A percentile compares a stretch with the other conserved stretches of the same genome.
Evolutionary conservation across 2,888 invertebrate species (phyloP).

Genomic region (Lithophane leautieri): DNA sequence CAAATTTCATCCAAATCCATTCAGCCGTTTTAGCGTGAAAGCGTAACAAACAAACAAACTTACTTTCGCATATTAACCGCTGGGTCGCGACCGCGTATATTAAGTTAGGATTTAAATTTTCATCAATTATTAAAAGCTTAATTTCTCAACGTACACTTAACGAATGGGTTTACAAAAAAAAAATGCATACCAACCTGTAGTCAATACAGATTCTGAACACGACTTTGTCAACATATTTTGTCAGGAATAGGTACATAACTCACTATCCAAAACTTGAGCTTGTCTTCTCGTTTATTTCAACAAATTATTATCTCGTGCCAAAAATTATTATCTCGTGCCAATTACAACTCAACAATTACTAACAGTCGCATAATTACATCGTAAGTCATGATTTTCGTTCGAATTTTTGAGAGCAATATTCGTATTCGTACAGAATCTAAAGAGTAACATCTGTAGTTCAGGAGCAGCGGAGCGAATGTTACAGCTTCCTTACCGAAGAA

Average conservation of each 20-base stretch:
- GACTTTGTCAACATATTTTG: neutral
- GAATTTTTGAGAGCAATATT: constrained; percentile 70
- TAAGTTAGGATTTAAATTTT: neutral
- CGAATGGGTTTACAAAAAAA: neutral
- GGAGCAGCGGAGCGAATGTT: constrained; percentile 60
- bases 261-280: neutral
- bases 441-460: constrained; percentile 70
- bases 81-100: too few relatives aligned
- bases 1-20: too few relatives aligned
- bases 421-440: constrained; percentile 57
- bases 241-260: neutral
- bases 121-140: neutral
- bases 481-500: constrained; percentile 67
- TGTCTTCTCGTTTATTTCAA: neutral
- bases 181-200: neutral
- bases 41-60: too few relatives aligned
- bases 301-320: too few relatives aligned
- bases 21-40: too few relatives aligned
- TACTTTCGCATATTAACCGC: too few relatives aligned
- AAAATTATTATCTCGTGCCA: neutral
- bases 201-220: neutral
- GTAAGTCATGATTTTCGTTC: constrained; percentile 58
- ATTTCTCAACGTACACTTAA: neutral
- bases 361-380: constrained; percentile 45
- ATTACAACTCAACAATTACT: constrained; percentile 18